Conservation (phyloP, 2,113 vertebrate genomes). For the Sterna hirundo region DNA sequence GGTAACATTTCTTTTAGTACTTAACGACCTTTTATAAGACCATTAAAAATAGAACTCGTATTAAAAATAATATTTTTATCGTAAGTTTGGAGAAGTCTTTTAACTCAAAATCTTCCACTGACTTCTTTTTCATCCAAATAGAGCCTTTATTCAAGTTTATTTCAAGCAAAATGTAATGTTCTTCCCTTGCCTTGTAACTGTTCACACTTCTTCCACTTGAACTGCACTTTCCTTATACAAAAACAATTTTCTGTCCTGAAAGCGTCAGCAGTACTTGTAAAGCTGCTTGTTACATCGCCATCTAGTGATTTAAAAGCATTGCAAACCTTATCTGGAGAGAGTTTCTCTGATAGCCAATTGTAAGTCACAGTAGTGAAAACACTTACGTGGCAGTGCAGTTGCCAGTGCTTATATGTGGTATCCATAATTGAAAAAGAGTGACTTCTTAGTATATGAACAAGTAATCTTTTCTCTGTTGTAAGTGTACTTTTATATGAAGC, state of each 20-base stretch:
- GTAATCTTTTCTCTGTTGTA: background rate
- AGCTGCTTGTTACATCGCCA: background rate
- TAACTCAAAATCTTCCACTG: background rate
- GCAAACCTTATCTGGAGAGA: background rate
- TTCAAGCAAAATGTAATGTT: background rate
- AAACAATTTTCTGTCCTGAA: rapidly evolving
- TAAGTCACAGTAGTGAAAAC: background rate
- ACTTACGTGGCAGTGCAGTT: background rate
- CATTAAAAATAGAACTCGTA: background rate
- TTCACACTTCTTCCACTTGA: background rate
- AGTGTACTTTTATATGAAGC: background rate
- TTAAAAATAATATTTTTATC: background rate
- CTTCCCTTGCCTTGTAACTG: background rate
- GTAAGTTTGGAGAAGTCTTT: background rate
- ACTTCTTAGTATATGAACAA: background rate
- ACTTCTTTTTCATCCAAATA: background rate
- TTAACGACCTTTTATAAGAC: background rate
- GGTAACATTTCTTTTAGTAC: background rate
- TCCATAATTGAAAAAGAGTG: background rate
- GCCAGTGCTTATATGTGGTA: background rate
- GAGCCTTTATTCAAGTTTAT: background rate
- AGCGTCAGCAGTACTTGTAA: background rate
- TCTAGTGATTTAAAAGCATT: background rate
- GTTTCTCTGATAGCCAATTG: rapidly evolving
- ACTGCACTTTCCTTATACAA: background rate